Evolutionary conservation across 2,797 vertebrate species (phyloP).

Genomic region (Catharus ustulatus): DNA sequence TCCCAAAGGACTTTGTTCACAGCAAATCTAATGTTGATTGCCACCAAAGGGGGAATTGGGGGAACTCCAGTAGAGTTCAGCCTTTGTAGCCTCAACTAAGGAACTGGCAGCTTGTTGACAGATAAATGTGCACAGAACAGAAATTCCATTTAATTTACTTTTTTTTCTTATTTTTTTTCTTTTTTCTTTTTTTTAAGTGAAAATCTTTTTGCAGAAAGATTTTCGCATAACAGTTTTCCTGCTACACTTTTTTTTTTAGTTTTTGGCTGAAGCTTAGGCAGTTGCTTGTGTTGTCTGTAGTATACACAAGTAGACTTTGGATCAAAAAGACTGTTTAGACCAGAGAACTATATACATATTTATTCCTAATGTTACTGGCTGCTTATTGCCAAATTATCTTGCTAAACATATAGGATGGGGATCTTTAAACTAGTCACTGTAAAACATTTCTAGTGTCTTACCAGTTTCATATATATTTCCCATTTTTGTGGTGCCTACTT

Average conservation of each 20-base stretch:
- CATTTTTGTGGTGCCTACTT: background rate
- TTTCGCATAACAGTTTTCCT: background rate
- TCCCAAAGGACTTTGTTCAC: background rate
- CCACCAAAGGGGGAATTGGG: background rate
- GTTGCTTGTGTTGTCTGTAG: background rate
- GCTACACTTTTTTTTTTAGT: background rate
- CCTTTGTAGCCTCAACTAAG: background rate
- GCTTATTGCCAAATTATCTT: background rate
- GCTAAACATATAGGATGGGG: background rate
- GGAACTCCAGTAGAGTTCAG: background rate
- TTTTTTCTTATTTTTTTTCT: background rate
- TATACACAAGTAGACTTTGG: background rate
- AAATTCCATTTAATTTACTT: background rate
- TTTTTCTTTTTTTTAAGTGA: background rate
- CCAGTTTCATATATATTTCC: background rate
- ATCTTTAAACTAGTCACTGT: background rate
- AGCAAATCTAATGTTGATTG: background rate
- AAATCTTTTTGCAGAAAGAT: background rate
- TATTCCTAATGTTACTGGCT: background rate
- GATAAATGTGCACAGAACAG: background rate
- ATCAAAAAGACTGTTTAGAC: background rate
- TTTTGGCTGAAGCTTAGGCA: background rate
- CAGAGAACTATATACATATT: background rate
- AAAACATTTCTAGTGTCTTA: background rate
- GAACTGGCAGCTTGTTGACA: background rate